Evolutionary conservation across 2,113 vertebrate genomes (phyloP).

Genomic region (Lonchura striata): DNA sequence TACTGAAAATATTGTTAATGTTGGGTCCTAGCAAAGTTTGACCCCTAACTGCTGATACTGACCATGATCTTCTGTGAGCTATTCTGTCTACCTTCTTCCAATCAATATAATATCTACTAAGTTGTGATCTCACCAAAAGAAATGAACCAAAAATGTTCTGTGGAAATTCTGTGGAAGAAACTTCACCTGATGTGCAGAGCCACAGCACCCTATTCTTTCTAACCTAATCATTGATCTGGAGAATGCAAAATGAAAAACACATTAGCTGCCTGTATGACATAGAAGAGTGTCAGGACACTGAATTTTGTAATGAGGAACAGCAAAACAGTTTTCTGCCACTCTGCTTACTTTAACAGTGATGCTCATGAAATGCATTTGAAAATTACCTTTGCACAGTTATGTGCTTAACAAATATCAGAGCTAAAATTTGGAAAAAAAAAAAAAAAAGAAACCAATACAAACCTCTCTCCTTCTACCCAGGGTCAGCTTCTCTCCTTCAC

Average conservation of each 20-base stretch:
- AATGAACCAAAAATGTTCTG: background rate
- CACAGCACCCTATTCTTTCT: background rate
- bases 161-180: background rate
- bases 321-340: background rate
- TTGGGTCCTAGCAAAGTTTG: background rate
- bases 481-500: background rate
- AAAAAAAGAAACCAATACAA: background rate
- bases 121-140: background rate
- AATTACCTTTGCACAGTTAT: background rate
- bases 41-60: background rate
- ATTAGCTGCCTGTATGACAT: background rate
- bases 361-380: background rate
- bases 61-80: background rate
- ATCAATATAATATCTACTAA: background rate
- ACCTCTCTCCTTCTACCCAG: background rate
- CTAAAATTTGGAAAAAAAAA: background rate
- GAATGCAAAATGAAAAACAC: background rate
- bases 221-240: background rate
- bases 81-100: background rate
- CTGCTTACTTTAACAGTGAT: background rate
- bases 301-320: background rate
- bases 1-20: background rate
- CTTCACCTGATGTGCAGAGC: background rate
- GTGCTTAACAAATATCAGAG: background rate
- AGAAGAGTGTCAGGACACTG: background rate